Evolutionary conservation across 2,797 vertebrate species (phyloP), one percentile per base, ranked within the genome.

Genomic region (Sebastes melanostomus): DNA sequence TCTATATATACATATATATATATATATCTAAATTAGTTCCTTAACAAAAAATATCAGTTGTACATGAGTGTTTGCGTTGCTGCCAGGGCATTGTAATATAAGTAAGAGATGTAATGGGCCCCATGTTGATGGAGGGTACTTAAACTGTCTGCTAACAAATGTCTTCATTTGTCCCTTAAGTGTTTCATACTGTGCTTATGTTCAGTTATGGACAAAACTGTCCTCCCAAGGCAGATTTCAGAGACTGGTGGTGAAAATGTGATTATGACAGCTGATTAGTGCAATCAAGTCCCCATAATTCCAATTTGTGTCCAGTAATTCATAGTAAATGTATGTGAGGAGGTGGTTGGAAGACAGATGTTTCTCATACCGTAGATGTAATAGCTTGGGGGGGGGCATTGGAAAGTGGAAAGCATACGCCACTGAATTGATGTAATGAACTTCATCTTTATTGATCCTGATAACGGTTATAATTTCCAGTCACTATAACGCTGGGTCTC

Each of bases 301-400:
- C 58, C n/a, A 65, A 20, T 60, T 68, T 36, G 34, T 30, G 20
- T 36, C 20, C 14, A 25, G 11, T 50, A 74, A 78, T 18, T 52
- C 36, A 38, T 34, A 20, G 79, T 8, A n/a, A 72, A 54, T 38
- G 34, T 12, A 12, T 69, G 46, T 58, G 34, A 63, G 50, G 66
- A 72, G 62, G 56, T 52, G 55, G 55, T 32, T 68, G 56, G 70
- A 62, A 72, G 73, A 54, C 36, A 14, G 63, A 74, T 79, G 72
- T 52, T 76, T 61, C 38, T 80, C 8, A 62, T 61, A 66, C 8
- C 14, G 42, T 22, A 50, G 73, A 54, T 72, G 61, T 29, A 30
- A 72, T 66, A 38, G 73, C 6, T 38, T 38, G 36, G 36, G 36
- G 36, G 16, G 1, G 58, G 2, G 4, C 32, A 56, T 38, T 38